These are phyloP conservation scores for Sitophilus oryzae DNA, from an alignment of 1,140 invertebrate species.

Conservation along the genomic window DNA sequence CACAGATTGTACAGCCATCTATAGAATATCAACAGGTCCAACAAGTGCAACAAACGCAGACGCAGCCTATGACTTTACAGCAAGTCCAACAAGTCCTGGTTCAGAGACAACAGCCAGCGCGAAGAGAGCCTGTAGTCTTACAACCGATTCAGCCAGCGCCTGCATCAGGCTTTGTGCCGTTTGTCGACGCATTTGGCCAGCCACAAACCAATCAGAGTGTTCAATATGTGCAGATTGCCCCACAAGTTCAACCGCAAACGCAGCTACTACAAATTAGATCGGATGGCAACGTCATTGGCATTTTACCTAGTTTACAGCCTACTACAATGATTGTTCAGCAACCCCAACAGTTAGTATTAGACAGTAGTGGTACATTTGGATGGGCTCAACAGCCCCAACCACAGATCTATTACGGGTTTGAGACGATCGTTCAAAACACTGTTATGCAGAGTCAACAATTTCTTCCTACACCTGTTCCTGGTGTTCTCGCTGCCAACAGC, in stretches of 20 bases:
- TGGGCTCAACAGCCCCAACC: slow-evolving; percentile 46
- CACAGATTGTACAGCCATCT: slow-evolving; percentile 18
- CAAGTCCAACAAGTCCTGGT: slow-evolving; percentile 17
- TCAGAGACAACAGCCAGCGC: slow-evolving; percentile 10
- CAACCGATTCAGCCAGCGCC: slow-evolving; percentile 19
- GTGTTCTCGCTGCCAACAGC: slow-evolving; percentile 67
- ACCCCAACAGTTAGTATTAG: slow-evolving; percentile 38
- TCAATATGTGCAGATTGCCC: slow-evolving; percentile 62
- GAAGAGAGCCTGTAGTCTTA: slow-evolving; percentile 16
- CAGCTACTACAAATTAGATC: slow-evolving; percentile 47
- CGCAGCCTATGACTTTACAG: slow-evolving; percentile 19
- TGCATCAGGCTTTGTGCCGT: slow-evolving; percentile 58
- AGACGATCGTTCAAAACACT: slow-evolving; percentile 78
- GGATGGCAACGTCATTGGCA: slow-evolving; percentile 58
- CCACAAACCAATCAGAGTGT: slow-evolving; percentile 60
- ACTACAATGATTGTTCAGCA: slow-evolving; percentile 41
- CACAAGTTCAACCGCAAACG: slow-evolving; percentile 43
- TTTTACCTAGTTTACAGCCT: slow-evolving; percentile 58
- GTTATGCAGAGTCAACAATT: slow-evolving; percentile 80
- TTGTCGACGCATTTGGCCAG: slow-evolving; percentile 61
- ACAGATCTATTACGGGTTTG: slow-evolving; percentile 72
- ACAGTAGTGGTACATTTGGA: slow-evolving; percentile 39
- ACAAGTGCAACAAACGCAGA: slow-evolving; percentile 14
- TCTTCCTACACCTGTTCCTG: slow-evolving; percentile 67
- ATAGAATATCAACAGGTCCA: slow-evolving; percentile 21